Percentiles rank a stretch among this genome's conserved stretches.
phyloP scores from a whole-genome alignment of 2,113 vertebrate genomes.

The Chroicocephalus ridibundus region DNA sequence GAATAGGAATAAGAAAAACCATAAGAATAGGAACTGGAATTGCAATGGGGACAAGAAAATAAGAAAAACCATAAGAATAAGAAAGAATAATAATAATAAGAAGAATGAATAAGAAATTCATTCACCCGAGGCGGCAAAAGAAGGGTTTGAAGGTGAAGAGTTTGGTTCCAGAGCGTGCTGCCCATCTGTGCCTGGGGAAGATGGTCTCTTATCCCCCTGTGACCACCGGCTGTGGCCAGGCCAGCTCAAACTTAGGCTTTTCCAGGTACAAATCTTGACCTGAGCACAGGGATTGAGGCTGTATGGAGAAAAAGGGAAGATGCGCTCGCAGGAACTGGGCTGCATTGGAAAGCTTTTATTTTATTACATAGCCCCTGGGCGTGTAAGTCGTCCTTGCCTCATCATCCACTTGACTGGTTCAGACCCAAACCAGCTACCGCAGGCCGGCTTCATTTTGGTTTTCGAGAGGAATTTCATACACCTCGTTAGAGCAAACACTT shows the following conservation, averaged over 20 bases:
- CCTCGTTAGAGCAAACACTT: not conserved
- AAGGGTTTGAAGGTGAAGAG: not conserved
- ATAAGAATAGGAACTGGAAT: not conserved
- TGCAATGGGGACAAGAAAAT: too few species aligned
- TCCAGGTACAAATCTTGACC: rapidly evolving
- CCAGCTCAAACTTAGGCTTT: not conserved
- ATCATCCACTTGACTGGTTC: not conserved
- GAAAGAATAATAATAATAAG: not conserved
- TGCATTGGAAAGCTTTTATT: not conserved
- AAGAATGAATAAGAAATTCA: not conserved
- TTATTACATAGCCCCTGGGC: not conserved
- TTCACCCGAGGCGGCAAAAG: not conserved
- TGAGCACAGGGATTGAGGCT: not conserved
- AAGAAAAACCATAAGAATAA: not conserved
- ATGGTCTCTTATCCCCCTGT: not conserved
- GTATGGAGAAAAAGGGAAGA: not conserved
- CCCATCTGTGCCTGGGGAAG: not conserved
- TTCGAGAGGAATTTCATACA: not conserved
- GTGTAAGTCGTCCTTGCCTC: not conserved
- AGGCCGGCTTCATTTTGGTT: not conserved
- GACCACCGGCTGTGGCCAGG: not conserved
- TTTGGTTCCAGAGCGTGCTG: not conserved
- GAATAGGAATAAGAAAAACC: not conserved
- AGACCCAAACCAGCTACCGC: not conserved
- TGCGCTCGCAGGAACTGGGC: rapidly evolving